phyloP scores from a whole-genome alignment of 2,888 invertebrate genomes.

The Cephus pulcher region DNA sequence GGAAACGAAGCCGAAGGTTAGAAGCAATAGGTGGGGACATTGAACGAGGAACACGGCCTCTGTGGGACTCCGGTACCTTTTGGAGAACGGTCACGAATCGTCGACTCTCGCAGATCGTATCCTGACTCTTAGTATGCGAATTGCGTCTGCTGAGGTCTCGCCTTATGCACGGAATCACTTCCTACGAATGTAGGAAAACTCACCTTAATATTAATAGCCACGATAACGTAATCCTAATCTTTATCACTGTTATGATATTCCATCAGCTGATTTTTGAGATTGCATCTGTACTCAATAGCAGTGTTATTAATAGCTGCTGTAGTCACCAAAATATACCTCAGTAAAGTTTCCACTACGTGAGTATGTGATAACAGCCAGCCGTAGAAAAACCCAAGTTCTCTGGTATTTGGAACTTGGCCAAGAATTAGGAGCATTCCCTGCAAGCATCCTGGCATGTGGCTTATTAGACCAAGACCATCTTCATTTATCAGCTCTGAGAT shows the following conservation, averaged over 20 bases:
- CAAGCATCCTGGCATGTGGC: constrained; percentile 12
- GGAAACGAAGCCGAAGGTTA: constrained; percentile 46
- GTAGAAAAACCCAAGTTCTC: not conserved
- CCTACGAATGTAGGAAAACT: constrained; percentile 30
- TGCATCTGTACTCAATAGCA: not conserved
- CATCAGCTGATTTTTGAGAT: not conserved
- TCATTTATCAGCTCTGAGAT: not conserved
- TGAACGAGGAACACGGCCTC: constrained; percentile 33
- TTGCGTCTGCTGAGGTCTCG: constrained; percentile 36
- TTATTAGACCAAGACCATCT: constrained; percentile 21
- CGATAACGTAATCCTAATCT: not conserved
- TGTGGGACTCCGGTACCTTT: constrained; percentile 31
- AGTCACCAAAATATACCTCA: not conserved
- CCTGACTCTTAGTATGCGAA: constrained; percentile 34
- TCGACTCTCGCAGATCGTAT: constrained; percentile 22
- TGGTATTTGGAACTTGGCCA: constrained; percentile 27
- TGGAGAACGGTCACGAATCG: constrained; percentile 40
- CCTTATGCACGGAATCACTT: constrained; percentile 26
- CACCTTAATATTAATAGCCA: constrained; percentile 9
- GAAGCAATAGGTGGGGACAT: constrained; percentile 22
- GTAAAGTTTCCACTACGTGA: not conserved
- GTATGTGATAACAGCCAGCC: not conserved
- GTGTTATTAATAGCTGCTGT: not conserved
- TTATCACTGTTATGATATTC: not conserved
- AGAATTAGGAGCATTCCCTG: constrained; percentile 36